Base-by-base conservation (phyloP, 2,888 invertebrate genomes). In the Priocnemis perturbator region DNA sequence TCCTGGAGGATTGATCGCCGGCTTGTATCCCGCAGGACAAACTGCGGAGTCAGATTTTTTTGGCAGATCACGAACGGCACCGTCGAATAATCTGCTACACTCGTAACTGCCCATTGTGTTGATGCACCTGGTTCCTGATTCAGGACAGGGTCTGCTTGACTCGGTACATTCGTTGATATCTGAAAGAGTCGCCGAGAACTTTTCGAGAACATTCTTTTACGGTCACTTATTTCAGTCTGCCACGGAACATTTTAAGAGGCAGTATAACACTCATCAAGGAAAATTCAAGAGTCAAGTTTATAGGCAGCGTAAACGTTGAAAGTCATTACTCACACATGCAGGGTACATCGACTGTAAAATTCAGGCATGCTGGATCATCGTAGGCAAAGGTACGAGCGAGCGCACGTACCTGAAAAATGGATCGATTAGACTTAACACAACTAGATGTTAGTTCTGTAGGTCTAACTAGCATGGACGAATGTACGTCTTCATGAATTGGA, bases 71-170 rank as follows among this genome's bases (percentile, higher is more conserved):
- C 59, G 9, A 47, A 45, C 5, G 37, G 60, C n/a, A 57, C 30
- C 17, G 15, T 57, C 15, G 7, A 44, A n/a, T 2, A 45, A 17
- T 20, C 17, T 21, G 2, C 20, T 44, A 60, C 87, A 87, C 58
- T 83, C 81, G 87, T 93, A 97, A 0, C 95, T 93, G 0, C 97
- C 97, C 17, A 93, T 91, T 0, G 93, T 94, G 87, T 97, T 97
- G 15, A 93, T 89, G 83, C 97, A 97, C 47, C 89, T 89, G 69
- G 92, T 78, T 30, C 78, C 76, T 50, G 90, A 89, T 45, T 87
- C 84, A 3, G 86, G 87, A 83, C 93, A 93, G 17, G 90, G 89
- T 63, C 81, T 77, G 44, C 17, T 71, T 14, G 76, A 58, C 44
- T 82, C 66, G 0, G 85, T 79, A 83, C 93, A 93, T 78, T 93